Percentiles rank a stretch among this genome's conserved stretches.
These are phyloP conservation scores for Neocloeon triangulifer DNA, from an alignment of 1,140 invertebrate species.

Conservation along the genomic window DNA sequence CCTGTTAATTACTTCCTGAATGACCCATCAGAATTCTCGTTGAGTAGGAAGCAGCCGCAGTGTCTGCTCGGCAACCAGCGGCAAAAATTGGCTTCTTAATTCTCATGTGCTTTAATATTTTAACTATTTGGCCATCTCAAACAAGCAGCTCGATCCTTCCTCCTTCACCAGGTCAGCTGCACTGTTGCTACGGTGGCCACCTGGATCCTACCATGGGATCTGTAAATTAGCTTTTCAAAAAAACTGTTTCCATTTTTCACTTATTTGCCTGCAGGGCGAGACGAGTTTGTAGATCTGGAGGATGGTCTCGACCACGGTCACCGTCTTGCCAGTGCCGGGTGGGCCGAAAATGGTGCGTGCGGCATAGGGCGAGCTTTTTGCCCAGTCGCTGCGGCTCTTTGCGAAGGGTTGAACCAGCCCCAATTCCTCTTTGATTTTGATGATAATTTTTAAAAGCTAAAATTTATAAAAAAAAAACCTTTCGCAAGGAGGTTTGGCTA, in stretches of 20 bases:
- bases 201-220: slow-evolving; percentile 28
- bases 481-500: no score
- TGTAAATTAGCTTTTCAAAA: not conserved
- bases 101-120: no score
- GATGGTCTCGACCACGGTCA: slow-evolving; percentile 70
- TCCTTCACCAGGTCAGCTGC: slow-evolving; percentile 59
- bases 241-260: not conserved
- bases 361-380: slow-evolving; percentile 48
- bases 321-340: slow-evolving; percentile 90
- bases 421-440: no score
- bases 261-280: slow-evolving; percentile 24
- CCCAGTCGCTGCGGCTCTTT: slow-evolving; percentile 52
- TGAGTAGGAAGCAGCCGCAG: no score
- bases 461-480: no score
- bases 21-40: no score
- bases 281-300: slow-evolving; percentile 47
- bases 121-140: no score
- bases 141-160: no score
- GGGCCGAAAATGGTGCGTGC: slow-evolving; percentile 84
- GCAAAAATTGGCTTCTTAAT: no score
- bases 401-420: slow-evolving; percentile 71
- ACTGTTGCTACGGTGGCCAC: slow-evolving; percentile 69
- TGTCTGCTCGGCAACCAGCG: no score
- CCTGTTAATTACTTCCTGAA: no score
- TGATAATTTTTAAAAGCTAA: no score